Conservation (phyloP, 2,888 invertebrate species). For the Pandemis heparana region DNA sequence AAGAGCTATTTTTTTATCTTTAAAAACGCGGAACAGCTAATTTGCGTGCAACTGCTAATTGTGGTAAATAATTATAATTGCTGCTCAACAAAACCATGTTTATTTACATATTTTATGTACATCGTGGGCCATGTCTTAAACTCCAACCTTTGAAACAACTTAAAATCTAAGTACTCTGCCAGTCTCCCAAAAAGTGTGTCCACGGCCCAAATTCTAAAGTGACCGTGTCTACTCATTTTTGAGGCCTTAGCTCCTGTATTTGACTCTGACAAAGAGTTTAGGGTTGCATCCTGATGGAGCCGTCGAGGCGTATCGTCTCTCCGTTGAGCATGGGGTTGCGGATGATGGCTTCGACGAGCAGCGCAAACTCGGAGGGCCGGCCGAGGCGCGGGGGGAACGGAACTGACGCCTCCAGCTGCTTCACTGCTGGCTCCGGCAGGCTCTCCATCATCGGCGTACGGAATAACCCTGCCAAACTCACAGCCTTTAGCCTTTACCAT, state of each 20-base stretch:
- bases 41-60: not conserved
- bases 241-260: not conserved
- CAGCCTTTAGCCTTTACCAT: too few species aligned
- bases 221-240: not conserved
- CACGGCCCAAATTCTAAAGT: not conserved
- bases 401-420: conserved; percentile 74
- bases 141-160: not conserved
- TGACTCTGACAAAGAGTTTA: not conserved
- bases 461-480: conserved; percentile 73
- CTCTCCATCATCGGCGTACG: conserved; percentile 82
- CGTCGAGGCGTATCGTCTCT: conserved; percentile 86
- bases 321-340: conserved; percentile 86
- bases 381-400: conserved; percentile 86
- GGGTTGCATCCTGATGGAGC: conserved; percentile 85
- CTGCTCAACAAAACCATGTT: not conserved
- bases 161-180: not conserved
- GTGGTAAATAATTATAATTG: not conserved
- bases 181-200: not conserved
- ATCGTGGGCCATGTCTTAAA: not conserved
- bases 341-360: conserved; percentile 82
- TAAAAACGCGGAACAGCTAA: not conserved
- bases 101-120: conserved; percentile 1
- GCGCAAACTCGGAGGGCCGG: conserved; percentile 82
- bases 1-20: too few species aligned
- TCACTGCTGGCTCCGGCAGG: conserved; percentile 81